phyloP scores from a whole-genome alignment of 2,113 vertebrate genomes.

The Crotophaga sulcirostris region DNA sequence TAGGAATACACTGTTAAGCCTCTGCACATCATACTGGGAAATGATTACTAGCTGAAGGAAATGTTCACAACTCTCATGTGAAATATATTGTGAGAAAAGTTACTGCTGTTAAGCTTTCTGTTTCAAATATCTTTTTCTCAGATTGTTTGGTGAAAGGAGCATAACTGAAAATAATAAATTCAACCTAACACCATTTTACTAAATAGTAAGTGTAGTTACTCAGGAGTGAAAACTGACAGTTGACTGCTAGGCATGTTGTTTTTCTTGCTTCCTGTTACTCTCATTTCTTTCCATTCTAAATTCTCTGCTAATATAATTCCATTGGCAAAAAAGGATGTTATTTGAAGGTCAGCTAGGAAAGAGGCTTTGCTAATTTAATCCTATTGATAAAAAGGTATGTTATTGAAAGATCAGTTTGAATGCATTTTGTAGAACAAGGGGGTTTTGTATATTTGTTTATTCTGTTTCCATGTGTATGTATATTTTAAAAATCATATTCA shows the following conservation, averaged over 20 bases:
- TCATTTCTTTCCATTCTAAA: background rate
- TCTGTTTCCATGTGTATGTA: background rate
- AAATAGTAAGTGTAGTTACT: background rate
- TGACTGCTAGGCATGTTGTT: background rate
- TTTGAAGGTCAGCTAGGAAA: background rate
- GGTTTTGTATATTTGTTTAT: background rate
- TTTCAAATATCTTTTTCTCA: background rate
- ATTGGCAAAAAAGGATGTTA: background rate
- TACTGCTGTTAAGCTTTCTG: background rate
- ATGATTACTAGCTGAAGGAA: background rate
- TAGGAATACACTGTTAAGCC: background rate
- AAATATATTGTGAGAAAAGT: background rate
- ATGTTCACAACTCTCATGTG: fast-evolving
- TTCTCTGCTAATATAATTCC: background rate
- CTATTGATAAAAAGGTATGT: background rate
- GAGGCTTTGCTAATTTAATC: background rate
- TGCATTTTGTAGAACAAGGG: background rate
- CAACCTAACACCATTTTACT: background rate
- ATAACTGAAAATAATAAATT: background rate
- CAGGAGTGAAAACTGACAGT: background rate
- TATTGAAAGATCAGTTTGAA: background rate
- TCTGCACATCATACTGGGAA: background rate
- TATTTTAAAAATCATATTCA: background rate
- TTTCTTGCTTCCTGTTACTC: background rate
- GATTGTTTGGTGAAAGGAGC: background rate